phyloP scores from a whole-genome alignment of 2,113 vertebrate species.

The Grammomys surdaster region DNA sequence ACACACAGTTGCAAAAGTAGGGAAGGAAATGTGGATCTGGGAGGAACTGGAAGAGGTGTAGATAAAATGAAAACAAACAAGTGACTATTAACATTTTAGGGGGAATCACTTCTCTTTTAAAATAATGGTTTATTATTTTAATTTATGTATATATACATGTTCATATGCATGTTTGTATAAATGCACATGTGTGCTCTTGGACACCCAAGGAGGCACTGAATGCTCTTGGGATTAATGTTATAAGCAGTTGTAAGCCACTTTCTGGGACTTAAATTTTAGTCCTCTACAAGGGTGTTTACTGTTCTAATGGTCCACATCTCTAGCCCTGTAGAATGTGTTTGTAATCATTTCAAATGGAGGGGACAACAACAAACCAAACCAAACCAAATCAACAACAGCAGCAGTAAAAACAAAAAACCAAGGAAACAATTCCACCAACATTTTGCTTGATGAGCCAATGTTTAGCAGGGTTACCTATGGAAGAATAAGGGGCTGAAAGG shows the following conservation, averaged over 20 bases:
- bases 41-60: too few relatives aligned
- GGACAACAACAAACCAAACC: not conserved
- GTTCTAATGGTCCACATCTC: not conserved
- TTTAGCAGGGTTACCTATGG: not conserved
- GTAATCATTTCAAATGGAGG: not conserved
- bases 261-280: not conserved
- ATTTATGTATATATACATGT: not conserved
- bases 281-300: not conserved
- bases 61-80: not conserved
- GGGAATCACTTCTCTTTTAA: not conserved
- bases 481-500: too few relatives aligned
- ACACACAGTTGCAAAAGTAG: too few relatives aligned
- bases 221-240: not conserved
- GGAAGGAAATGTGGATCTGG: not conserved
- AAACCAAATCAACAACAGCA: too few relatives aligned
- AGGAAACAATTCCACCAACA: not conserved
- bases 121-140: not conserved
- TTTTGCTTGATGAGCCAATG: not conserved
- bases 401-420: not conserved
- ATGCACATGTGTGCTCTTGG: not conserved
- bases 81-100: not conserved
- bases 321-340: not conserved
- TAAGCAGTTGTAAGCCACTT: not conserved
- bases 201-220: not conserved
- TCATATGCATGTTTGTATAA: not conserved